Evolutionary conservation across 2,797 vertebrate species (phyloP).

Genomic region (Petrocephalus sullivani): DNA sequence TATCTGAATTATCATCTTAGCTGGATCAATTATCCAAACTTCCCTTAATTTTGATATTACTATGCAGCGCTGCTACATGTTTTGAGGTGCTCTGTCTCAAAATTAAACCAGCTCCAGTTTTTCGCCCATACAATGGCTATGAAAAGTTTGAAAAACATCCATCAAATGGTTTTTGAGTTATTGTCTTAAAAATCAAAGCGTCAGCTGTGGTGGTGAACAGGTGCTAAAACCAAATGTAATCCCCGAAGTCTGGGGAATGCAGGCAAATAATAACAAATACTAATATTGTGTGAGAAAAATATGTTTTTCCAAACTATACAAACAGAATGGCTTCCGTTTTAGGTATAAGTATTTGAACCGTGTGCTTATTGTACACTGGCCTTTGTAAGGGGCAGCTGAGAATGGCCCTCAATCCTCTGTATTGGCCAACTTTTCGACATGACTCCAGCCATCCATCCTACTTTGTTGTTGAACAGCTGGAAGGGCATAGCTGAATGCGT

Average conservation of each 20-base stretch:
- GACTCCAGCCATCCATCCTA: neutral
- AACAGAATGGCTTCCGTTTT: neutral
- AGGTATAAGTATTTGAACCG: neutral
- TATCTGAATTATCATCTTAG: neutral
- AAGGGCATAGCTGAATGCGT: neutral
- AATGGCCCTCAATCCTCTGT: neutral
- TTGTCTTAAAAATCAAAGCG: neutral
- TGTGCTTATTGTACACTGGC: neutral
- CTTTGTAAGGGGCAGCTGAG: neutral
- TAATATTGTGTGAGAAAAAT: neutral
- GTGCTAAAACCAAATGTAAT: neutral
- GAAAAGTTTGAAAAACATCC: neutral
- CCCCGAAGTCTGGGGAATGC: neutral
- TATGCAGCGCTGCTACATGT: neutral
- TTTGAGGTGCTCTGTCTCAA: neutral
- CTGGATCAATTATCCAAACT: neutral
- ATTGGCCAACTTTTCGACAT: neutral
- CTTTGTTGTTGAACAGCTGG: neutral
- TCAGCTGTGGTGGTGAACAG: neutral
- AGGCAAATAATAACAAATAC: neutral
- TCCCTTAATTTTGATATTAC: neutral
- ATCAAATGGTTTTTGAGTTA: neutral
- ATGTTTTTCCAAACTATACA: neutral
- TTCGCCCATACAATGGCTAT: neutral
- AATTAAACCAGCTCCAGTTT: neutral